Base-by-base conservation (phyloP, 2,797 vertebrate genomes). In the Schizopygopsis pylzovi region DNA sequence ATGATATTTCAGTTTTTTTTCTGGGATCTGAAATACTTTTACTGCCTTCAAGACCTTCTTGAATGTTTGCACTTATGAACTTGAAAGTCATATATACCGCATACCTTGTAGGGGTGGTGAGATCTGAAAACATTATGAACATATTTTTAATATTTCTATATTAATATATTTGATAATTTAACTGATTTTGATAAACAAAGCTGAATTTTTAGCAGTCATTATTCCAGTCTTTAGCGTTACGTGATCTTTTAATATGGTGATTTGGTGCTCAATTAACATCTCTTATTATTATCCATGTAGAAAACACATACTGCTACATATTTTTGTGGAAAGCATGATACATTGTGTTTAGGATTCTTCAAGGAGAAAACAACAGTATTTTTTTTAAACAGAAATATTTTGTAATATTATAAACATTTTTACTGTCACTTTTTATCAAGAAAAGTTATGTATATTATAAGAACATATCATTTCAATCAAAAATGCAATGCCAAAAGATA, bases 71-170 rank as follows among this genome's bases (percentile, higher is more conserved):
- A 79, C n/a, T 79, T 63, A 25, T 28, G 54, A 45, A 63, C 56
- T 79, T 41, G 20, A 78, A 78, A 76, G 72, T 52, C 45, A 47
- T 49, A 28, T 75, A 75, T 75, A 52, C 25, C 3, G 15, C 25
- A 47, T 20, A 33, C 22, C 8, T 59, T 10, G 6, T 45, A 65
- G 10, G 8, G 8, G 13, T 18, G 33, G 18, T 22, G 11, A 76
- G 16, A 20, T 52, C 18, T 28, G 45, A 10, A 2, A 73, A 18
- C 54, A 56, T 20, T 22, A 9, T 56, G 20, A 56, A 22, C 18
- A 56, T 56, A 9, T 22, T 56, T 22, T 43, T 9, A 7, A 56
- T 22, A 56, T 22, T 70, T 47, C n/a, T 28, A 4, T 49, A 5
- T 25, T 16, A 33, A 11, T 18, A 18, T 11, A 75, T 52, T 76